These are phyloP conservation scores for Eptatretus burgeri DNA, from an alignment of 2,113 vertebrate genomes.

Conservation along the genomic window DNA sequence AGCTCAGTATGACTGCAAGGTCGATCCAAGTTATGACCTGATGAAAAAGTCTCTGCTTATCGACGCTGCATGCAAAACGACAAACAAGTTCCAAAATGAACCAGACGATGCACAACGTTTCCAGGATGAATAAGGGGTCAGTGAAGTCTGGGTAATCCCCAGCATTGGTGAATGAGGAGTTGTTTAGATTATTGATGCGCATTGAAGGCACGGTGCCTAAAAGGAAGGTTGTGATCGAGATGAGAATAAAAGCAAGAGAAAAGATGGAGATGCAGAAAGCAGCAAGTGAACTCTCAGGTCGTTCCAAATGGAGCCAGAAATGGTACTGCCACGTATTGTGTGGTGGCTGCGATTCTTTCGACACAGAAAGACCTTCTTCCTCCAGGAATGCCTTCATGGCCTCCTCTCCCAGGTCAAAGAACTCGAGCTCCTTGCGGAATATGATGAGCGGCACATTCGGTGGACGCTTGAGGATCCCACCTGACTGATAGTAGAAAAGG, in stretches of 20 bases:
- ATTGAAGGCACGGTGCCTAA: background rate
- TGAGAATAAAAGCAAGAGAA: too few species aligned
- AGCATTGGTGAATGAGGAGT: conserved; percentile 60
- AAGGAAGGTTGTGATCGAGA: too few species aligned
- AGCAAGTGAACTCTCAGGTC: background rate
- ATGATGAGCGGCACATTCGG: background rate
- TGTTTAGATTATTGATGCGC: conserved; percentile 89
- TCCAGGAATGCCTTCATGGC: conserved; percentile 20
- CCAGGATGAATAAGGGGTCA: conserved; percentile 5
- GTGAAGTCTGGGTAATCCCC: conserved; percentile 48
- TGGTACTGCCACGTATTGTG: conserved; percentile 83
- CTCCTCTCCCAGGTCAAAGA: conserved; percentile 3
- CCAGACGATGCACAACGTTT: conserved; percentile 2
- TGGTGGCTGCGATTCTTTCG: conserved; percentile 56
- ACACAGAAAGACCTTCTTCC: conserved; percentile 82
- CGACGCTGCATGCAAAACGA: background rate
- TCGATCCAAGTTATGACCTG: background rate
- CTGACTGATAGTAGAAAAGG: conserved; percentile 1
- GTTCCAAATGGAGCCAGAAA: conserved; percentile 42
- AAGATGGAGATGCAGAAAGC: background rate
- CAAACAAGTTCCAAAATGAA: background rate
- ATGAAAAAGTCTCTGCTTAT: background rate
- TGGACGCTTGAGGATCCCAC: background rate
- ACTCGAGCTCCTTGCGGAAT: background rate
- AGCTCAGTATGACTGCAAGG: background rate